Percentiles rank a stretch among this genome's conserved stretches.
Conservation (phyloP, 2,113 vertebrate species). For the Oreotragus oreotragus region DNA sequence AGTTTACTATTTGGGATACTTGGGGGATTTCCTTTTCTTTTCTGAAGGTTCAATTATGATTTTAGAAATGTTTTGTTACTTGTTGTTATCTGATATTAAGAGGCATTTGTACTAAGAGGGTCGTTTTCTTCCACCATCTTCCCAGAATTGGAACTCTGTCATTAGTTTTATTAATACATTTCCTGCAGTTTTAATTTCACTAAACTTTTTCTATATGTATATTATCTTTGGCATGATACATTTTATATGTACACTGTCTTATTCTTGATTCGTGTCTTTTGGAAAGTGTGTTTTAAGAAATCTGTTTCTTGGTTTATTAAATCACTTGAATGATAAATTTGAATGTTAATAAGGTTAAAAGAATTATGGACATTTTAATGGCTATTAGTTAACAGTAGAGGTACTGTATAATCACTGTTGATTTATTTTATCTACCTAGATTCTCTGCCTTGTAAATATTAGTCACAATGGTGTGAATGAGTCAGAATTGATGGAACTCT, state of each 20-base stretch:
- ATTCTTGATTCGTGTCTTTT: background rate
- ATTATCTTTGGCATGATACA: background rate
- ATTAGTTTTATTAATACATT: background rate
- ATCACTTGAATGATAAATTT: constrained; percentile 8
- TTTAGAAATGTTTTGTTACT: background rate
- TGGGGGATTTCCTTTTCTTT: background rate
- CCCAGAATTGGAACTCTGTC: background rate
- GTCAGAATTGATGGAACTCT: constrained; percentile 91
- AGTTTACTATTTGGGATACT: background rate
- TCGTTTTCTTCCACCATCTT: background rate
- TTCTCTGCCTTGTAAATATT: constrained; percentile 90
- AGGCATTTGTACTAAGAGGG: background rate
- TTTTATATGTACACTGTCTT: background rate
- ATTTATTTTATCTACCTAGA: constrained; percentile 77
- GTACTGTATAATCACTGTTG: background rate
- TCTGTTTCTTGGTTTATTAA: background rate
- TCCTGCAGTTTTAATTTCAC: background rate
- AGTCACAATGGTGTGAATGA: constrained; percentile 97
- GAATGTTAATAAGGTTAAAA: background rate
- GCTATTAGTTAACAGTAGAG: background rate
- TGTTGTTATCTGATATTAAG: background rate
- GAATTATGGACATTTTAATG: background rate
- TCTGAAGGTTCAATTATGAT: background rate
- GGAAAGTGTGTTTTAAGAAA: background rate
- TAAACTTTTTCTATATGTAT: background rate